Evolutionary conservation across 2,113 vertebrate species (phyloP), one percentile per base, ranked within the genome.

Genomic region (Mus pahari): DNA sequence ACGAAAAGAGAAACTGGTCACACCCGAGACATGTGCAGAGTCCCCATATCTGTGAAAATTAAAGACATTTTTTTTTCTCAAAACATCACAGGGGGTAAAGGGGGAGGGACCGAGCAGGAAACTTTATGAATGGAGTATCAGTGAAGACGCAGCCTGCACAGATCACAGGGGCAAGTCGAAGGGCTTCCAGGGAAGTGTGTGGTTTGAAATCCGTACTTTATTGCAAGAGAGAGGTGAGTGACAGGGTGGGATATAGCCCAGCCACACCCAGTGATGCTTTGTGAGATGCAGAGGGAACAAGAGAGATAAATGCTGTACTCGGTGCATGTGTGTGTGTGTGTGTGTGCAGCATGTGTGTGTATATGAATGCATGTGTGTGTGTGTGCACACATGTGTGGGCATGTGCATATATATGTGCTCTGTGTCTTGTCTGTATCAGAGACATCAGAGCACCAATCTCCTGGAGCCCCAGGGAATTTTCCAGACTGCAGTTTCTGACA

Each of bases 41-140:
- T 28, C 19, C 62, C 68, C 68, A 83, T 6, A 31, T 39, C 82
- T 71, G 39, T 78, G 28, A 36, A 94, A 94, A 58, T 83, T 66
- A 87, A 71, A 95, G 60, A 87, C 86, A 96, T n/a, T 50, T 50
- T 86, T n/a, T 50, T 50, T 86, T 92, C 45, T 90, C 45, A 71
- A 83, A 87, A 53, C n/a, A 60, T 22, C 36, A 24, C 9, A 45
- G 4, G 6, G 26, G 39, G 62, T 64, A 66, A 70, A 53, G 60
- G 55, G 82, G 79, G 81, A 90, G 77, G 20, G 48, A 66, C 1
- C 22, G n/a, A 55, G 50, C n/a, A 39, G 64, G 68, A 73, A 90
- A 39, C 36, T 31, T 73, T 26, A 33, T 16, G 62, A 66, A 24
- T 3, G 17, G 68, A 71, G 33, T 13, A 55, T 31, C 14, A 31